A percentile compares a stretch with the other conserved stretches of the same genome.
These are phyloP conservation scores for Cecidostiba fungosa DNA, from an alignment of 2,888 invertebrate genomes.

Conservation along the genomic window DNA sequence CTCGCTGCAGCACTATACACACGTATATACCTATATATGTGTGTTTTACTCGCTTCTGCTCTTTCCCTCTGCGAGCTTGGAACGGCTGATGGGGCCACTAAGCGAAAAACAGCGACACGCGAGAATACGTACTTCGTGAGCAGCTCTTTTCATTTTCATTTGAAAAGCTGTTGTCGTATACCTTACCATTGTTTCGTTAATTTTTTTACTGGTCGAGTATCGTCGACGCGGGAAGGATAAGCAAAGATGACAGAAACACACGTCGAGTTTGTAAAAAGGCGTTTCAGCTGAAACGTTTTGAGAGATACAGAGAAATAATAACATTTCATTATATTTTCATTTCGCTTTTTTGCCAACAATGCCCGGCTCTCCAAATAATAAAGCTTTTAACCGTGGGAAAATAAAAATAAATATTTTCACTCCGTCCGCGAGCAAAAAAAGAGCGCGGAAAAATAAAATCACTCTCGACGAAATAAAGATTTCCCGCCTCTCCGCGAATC, in stretches of 20 bases:
- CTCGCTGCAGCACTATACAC: neutral
- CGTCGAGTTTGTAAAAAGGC: no score
- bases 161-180: neutral
- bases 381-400: neutral
- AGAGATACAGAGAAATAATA: neutral
- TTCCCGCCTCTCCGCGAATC: neutral
- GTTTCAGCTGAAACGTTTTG: no score
- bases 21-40: neutral
- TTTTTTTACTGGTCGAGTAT: no score
- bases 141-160: neutral
- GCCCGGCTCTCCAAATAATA: neutral
- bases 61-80: neutral
- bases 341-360: neutral
- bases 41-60: neutral
- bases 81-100: neutral
- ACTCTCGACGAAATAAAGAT: slow-evolving; percentile 19
- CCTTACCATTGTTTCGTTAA: no score
- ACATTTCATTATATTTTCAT: neutral
- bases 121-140: neutral
- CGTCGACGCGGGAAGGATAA: neutral
- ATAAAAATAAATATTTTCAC: neutral
- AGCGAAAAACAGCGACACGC: slow-evolving; percentile 1
- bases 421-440: neutral
- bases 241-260: no score
- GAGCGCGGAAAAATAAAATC: neutral